Evolutionary conservation across 1,140 invertebrate genomes (phyloP), one percentile per base, ranked within the genome.

Genomic region (Monomorium pharaonis): DNA sequence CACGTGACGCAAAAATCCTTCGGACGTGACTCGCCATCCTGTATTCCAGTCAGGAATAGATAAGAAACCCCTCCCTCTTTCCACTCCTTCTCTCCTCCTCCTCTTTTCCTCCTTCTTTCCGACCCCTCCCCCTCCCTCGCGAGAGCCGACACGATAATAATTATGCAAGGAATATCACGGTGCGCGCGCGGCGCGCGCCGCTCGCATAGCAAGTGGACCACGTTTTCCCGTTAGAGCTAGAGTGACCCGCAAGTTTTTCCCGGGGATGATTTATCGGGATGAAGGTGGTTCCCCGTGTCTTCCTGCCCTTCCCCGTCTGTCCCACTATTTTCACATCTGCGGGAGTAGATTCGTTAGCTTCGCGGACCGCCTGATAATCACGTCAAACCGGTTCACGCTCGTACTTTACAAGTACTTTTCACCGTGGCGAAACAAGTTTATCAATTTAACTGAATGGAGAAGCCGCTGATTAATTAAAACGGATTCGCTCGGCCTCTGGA

Each of bases 121-220:
- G n/a, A n/a, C 14, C 4, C 16, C 33, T 14, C 18, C n/a, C n/a
- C 3, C 37, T 21, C 12, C 7, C 10, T 3, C 37, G 63, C 67
- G 51, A 56, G 47, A 80, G 44, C 60, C 37, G 54, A 51, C 58
- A 54, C 24, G 54, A 78, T 86, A 90, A 90, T 89, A 90, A 90
- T 90, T 90, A 90, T 90, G 88, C 88, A 87, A 54, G 78, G 88
- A 84, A 84, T 89, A 80, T 84, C 78, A 84, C 69, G 56, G 54
- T 24, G 21, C 37, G 74, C 70, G 49, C 37, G 84, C 60, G 63
- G 4, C 33, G 76, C 10, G 65, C 75, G 78, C 21, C 27, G 2
- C 9, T 58, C 47, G 88, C 88, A 90, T 90, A 90, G 44, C 78
- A 90, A 90, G 88, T 87, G 85, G 51, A 65, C 65, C 21, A 88